These are phyloP conservation scores for Sphyrna mokarran DNA, from an alignment of 2,113 vertebrate species.

Conservation along the genomic window DNA sequence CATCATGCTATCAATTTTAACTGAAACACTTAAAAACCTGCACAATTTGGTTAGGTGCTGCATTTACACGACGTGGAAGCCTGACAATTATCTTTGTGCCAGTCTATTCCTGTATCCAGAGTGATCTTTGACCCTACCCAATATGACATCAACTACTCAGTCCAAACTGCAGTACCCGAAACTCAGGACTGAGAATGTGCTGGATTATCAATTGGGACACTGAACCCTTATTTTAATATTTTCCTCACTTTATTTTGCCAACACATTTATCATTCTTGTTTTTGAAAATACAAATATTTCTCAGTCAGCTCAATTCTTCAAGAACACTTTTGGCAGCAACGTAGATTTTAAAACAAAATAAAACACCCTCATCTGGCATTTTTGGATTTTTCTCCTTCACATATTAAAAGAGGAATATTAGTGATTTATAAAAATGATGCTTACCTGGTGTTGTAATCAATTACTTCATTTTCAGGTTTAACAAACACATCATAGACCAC, in stretches of 20 bases:
- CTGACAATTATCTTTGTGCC: no score
- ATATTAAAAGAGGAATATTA: neutral
- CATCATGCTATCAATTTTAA: no score
- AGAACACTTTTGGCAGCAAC: neutral
- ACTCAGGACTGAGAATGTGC: no score
- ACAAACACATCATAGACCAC: conserved; percentile 67
- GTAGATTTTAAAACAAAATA: neutral
- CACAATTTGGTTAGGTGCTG: no score
- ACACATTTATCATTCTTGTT: neutral
- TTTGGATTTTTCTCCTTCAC: neutral
- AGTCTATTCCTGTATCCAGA: no score
- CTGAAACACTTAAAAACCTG: no score
- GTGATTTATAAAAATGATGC: neutral
- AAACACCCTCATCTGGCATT: neutral
- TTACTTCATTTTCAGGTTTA: conserved; percentile 61
- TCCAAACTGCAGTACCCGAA: no score
- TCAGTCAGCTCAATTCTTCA: neutral
- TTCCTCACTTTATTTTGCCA: neutral
- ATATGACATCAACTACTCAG: no score
- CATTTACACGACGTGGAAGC: no score
- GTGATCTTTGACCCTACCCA: no score
- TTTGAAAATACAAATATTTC: neutral
- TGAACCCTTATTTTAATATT: no score
- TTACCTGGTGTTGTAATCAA: conserved; percentile 71
- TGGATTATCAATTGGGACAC: no score